Conservation (phyloP, 2,797 vertebrate genomes). For the Pogoniulus pusillus region DNA sequence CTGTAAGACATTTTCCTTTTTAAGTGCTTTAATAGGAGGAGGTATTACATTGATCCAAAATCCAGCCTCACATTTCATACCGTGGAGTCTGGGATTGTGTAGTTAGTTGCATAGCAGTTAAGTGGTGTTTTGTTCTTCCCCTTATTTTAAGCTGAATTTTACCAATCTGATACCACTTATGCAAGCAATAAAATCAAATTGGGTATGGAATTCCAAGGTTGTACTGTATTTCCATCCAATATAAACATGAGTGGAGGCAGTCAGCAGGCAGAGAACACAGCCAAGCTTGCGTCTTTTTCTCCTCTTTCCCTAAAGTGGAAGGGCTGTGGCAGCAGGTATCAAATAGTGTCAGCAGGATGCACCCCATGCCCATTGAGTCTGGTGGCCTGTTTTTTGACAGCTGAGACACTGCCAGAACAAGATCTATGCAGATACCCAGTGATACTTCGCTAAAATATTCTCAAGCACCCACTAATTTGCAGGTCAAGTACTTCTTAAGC, state of each 20-base stretch:
- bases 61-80: slow-evolving; percentile 65
- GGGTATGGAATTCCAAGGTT: neutral
- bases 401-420: neutral
- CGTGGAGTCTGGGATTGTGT: slow-evolving; percentile 43
- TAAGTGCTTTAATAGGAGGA: slow-evolving; percentile 75
- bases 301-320: neutral
- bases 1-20: slow-evolving; percentile 78
- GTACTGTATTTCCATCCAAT: neutral
- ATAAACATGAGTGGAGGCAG: neutral
- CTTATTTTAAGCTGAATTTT: slow-evolving; percentile 43
- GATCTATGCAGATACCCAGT: neutral
- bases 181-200: neutral
- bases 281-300: neutral
- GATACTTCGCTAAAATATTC: slow-evolving; percentile 23
- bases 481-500: slow-evolving; percentile 48
- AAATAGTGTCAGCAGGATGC: neutral
- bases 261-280: neutral
- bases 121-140: slow-evolving; percentile 25
- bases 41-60: slow-evolving; percentile 77
- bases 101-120: slow-evolving; percentile 32
- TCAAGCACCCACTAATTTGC: slow-evolving; percentile 20
- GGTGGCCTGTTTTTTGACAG: neutral
- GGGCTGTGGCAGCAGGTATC: neutral
- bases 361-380: neutral
- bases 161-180: neutral